Evolutionary conservation across 2,888 invertebrate genomes (phyloP).

Genomic region (Hypselothyrea guttata): DNA sequence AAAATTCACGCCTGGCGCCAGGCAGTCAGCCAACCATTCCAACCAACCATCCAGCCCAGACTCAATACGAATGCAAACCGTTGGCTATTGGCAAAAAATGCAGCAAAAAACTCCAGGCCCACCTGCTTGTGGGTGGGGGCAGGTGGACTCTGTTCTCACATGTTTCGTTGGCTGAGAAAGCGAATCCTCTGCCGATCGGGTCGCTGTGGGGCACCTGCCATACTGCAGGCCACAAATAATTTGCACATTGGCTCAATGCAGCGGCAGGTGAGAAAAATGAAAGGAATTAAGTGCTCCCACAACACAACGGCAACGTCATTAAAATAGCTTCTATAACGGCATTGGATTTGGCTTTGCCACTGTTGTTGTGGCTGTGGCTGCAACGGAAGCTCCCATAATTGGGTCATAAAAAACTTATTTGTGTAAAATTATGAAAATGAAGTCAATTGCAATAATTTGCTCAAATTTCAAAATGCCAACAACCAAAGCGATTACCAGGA

Average conservation of each 20-base stretch:
- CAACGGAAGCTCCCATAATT: slow-evolving; percentile 56
- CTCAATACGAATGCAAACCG: slow-evolving; percentile 1
- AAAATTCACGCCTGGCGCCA: slow-evolving; percentile 75
- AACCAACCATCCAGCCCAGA: slow-evolving; percentile 5
- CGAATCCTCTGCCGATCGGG: too few relatives aligned
- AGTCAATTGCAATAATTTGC: slow-evolving; percentile 75
- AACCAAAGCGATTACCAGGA: slow-evolving; percentile 56
- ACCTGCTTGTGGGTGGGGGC: neutral
- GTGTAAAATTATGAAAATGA: slow-evolving; percentile 75
- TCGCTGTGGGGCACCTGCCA: slow-evolving; percentile 7
- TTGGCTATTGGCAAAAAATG: slow-evolving; percentile 43
- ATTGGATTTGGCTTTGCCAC: slow-evolving; percentile 20
- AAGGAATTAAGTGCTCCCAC: slow-evolving; percentile 40
- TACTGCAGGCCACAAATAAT: slow-evolving; percentile 64
- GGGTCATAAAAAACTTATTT: slow-evolving; percentile 76
- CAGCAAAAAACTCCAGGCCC: slow-evolving; percentile 6
- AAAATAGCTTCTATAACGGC: slow-evolving; percentile 11
- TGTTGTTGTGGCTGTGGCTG: slow-evolving; percentile 37
- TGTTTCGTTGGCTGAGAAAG: slow-evolving; percentile 31
- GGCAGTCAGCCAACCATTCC: slow-evolving; percentile 33
- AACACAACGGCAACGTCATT: slow-evolving; percentile 28
- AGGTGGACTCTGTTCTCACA: slow-evolving; percentile 34
- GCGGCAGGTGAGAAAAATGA: slow-evolving; percentile 61
- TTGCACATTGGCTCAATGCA: slow-evolving; percentile 60
- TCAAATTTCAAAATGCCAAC: slow-evolving; percentile 41